A percentile compares a stretch with the other conserved stretches of the same genome.
phyloP scores from a whole-genome alignment of 2,888 invertebrate genomes.

The Urechis unicinctus region DNA sequence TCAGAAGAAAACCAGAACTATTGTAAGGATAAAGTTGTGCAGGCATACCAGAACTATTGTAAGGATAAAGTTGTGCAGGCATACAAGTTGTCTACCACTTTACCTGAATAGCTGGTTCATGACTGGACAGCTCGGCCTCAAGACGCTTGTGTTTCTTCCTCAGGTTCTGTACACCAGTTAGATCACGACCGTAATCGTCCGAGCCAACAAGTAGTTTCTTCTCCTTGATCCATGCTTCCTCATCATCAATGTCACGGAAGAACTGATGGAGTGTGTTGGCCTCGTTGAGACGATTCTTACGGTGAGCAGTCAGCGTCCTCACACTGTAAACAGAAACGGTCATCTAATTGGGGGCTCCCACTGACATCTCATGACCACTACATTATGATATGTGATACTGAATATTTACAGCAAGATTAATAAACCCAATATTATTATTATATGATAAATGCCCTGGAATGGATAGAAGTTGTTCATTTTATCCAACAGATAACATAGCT shows the following conservation, averaged over 20 bases:
- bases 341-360: no score
- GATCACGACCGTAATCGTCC: slow-evolving; percentile 95
- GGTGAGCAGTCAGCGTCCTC: slow-evolving; percentile 81
- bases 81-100: no score
- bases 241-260: slow-evolving; percentile 98
- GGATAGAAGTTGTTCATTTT: neutral
- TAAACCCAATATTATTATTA: no score
- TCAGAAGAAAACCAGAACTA: neutral
- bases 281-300: slow-evolving; percentile 87
- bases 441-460: no score
- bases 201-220: slow-evolving; percentile 95
- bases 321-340: slow-evolving; percentile 59
- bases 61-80: slow-evolving; percentile 7
- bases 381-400: no score
- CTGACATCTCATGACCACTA: no score
- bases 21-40: no score
- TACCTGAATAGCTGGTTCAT: slow-evolving; percentile 92
- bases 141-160: slow-evolving; percentile 98
- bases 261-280: slow-evolving; percentile 98
- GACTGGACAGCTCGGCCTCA: slow-evolving; percentile 95
- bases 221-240: slow-evolving; percentile 99
- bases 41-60: neutral
- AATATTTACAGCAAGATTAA: no score
- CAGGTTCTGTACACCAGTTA: slow-evolving; percentile 96
- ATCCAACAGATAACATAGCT: no score